phyloP scores from a whole-genome alignment of 2,888 invertebrate genomes.

The Oscheius sp. region DNA sequence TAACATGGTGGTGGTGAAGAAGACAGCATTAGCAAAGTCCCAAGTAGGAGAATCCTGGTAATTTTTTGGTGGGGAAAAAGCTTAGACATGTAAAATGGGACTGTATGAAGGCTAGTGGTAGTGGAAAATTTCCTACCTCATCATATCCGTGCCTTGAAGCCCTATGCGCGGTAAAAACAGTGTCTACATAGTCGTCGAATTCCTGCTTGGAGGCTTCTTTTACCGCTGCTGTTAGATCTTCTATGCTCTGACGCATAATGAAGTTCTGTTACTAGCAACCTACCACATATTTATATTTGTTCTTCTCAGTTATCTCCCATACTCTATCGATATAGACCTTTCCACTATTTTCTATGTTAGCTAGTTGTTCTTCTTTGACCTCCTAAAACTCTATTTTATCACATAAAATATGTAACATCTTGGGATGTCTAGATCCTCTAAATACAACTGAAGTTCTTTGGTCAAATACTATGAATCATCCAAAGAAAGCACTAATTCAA shows the following conservation, averaged over 20 bases:
- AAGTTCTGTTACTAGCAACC: too few relatives aligned
- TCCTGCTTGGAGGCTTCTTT: conserved; percentile 45
- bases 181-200: conserved; percentile 63
- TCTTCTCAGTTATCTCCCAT: conserved; percentile 42
- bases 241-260: conserved; percentile 30
- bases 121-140: conserved; percentile 46
- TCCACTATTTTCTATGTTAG: conserved; percentile 52
- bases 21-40: conserved; percentile 57
- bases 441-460: too few relatives aligned
- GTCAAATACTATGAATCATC: conserved; percentile 1
- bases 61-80: not conserved
- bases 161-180: conserved; percentile 63
- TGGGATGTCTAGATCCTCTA: too few relatives aligned
- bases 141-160: conserved; percentile 67
- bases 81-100: not conserved
- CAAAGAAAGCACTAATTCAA: not conserved
- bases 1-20: conserved; percentile 59
- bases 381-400: conserved; percentile 47
- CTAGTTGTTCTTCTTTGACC: conserved; percentile 47
- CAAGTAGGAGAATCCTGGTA: conserved; percentile 54
- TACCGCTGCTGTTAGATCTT: conserved; percentile 47
- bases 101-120: too few relatives aligned
- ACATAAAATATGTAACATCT: too few relatives aligned
- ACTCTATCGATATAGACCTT: conserved; percentile 52
- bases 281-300: conserved; percentile 34